Conservation (phyloP, 2,888 invertebrate species). For the Spicauda simplicius region DNA sequence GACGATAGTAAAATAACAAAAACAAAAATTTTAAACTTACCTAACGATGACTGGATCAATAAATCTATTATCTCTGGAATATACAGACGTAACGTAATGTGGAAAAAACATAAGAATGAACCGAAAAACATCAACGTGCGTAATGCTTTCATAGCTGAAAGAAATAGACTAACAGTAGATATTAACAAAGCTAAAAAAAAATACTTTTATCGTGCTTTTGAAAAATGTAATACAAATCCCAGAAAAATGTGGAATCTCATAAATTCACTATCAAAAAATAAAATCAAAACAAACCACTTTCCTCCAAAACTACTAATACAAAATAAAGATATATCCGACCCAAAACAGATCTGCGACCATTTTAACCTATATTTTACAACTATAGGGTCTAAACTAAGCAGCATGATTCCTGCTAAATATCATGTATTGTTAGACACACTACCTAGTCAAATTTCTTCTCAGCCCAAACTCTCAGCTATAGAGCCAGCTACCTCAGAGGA, state of each 20-base stretch:
- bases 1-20: no score
- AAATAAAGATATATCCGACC: not conserved
- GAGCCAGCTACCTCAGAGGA: not conserved
- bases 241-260: slow-evolving; percentile 10
- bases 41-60: no score
- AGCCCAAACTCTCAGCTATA: not conserved
- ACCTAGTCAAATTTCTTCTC: not conserved
- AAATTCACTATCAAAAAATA: slow-evolving; percentile 1
- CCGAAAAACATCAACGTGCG: not conserved
- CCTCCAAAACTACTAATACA: not conserved
- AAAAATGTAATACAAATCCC: slow-evolving; percentile 6
- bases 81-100: not conserved
- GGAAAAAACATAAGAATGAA: not conserved
- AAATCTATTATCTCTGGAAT: no score
- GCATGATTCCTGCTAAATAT: not conserved
- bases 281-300: slow-evolving; percentile 3
- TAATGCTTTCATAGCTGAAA: not conserved
- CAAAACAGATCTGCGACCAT: not conserved
- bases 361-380: not conserved
- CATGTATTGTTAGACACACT: not conserved
- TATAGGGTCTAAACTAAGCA: not conserved
- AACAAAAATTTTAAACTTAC: no score
- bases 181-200: slow-evolving; percentile 1
- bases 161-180: not conserved
- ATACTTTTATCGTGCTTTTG: not conserved